Base-by-base conservation (phyloP, 1,140 invertebrate species). In the Tribolium castaneum region DNA sequence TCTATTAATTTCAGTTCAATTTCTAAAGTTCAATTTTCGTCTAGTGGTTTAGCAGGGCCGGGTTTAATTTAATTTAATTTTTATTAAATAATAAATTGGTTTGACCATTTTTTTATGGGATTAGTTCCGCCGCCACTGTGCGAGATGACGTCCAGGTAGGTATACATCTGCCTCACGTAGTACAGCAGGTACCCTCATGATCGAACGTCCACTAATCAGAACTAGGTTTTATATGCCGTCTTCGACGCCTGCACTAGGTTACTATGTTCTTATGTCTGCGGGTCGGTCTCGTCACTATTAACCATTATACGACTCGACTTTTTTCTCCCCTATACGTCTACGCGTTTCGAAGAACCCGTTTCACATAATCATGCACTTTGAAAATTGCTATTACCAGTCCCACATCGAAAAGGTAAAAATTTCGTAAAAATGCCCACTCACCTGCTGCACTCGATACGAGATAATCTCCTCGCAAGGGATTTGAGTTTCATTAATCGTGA, bases 111-210 rank as follows among this genome's bases (percentile, higher is more conserved):
- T 14, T 50, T 50, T 50, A n/a, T 50, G 49, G 2, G 2, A 66
- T n/a, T 16, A 45, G n/a, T 51, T 73, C 30, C 49, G 19, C 49
- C 71, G 52, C 71, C 49, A 73, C 71, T 51, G 71, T 3, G 1
- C 4, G 12, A 52, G 70, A 30, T 22, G 50, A 50, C 35, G 39
- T 49, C 52, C 71, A 66, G 59, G 71, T 73, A 52, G 39, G 19
- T 30, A 72, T 72, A 16, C 71, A 73, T 73, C 71, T 73, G 71
- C 49, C 71, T 52, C 13, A 25, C 49, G 13, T 73, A 30, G 70
- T 52, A 45, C 19, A 66, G 59, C 74, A 76, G 74, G 74, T 76
- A 76, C 74, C 74, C 74, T 62, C 74, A 76, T 76, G 74, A 76
- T 76, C 45, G 35, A 30, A 76, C 54, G 74, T 34, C 54, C 22